Conservation (phyloP, 2,888 invertebrate genomes). For the Drosophila tanythrix region DNA sequence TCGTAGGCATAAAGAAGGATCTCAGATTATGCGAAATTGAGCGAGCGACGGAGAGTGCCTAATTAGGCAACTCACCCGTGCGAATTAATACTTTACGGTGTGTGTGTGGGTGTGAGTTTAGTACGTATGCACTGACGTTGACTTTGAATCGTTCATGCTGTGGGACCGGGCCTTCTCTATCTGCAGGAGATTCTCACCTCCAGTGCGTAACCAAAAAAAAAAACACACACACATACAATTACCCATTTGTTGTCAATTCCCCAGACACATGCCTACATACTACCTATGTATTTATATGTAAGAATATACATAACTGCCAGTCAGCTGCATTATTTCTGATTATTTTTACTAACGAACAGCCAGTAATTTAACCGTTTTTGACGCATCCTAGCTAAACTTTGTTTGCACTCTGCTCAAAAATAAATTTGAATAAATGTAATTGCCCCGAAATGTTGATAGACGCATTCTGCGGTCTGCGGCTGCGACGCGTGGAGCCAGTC, state of each 20-base stretch:
- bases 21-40: no score
- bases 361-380: background rate
- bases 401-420: background rate
- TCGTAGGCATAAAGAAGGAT: no score
- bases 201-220: no score
- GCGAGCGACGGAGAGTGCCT: no score
- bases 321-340: conserved; percentile 27
- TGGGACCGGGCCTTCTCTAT: no score
- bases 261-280: background rate
- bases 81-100: no score
- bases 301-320: background rate
- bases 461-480: conserved; percentile 35
- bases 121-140: no score
- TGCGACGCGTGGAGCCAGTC: conserved; percentile 4
- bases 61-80: no score
- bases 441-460: conserved; percentile 51
- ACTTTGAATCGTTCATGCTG: no score
- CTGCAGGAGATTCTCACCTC: no score
- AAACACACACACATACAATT: background rate
- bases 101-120: no score
- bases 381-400: background rate
- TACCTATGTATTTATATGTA: background rate
- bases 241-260: conserved; percentile 19
- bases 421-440: conserved; percentile 33
- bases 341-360: conserved; percentile 12